Evolutionary conservation across 2,888 invertebrate species (phyloP), one percentile per base, ranked within the genome.

Genomic region (Leptopilina drosophilae): DNA sequence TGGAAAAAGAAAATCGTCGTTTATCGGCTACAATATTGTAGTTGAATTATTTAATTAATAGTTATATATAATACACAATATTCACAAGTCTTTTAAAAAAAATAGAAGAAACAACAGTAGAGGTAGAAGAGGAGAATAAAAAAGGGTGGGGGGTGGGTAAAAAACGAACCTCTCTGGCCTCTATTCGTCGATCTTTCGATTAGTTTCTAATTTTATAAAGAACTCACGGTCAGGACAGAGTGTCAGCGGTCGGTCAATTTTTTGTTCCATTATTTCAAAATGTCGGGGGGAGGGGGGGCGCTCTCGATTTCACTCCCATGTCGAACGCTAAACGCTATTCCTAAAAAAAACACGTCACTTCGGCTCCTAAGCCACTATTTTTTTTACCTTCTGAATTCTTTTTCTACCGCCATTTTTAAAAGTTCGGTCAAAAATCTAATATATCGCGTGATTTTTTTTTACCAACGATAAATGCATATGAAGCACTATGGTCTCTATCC

Each of bases 51-150:
- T 33, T 33, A 33, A 33, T 33, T 33, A 33, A 33, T 33, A 33
- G 33, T 33, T 33, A 33, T 53, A 53, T 91, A 91, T 91, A 90
- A 91, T 91, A 91, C 91, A 91, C 88, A 89, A 91, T 91, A 91
- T 91, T 91, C 91, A 91, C 91, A 91, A 88, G 89, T 87, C 87
- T 90, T 87, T 33, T 33, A 4, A 86, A 89, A 89, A 90, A 90
- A 67, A 87, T 87, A 84, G 83, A 83, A 84, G 84, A 15, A n/a
- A 77, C 7, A 46, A 46, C 53, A 81, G 42, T 69, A 83, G 81
- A 81, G 80, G 76, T 26, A 76, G 56, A 73, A 40, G 83, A 84
- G 84, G 53, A 14, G 53, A 26, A 53, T 53, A 56, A 14, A 56
- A 12, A 73, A 20, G 11, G 33, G 53, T 14, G 46, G 46, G 46